A percentile compares a stretch with the other conserved stretches of the same genome.
Conservation (phyloP, 2,888 invertebrate genomes). For the Nycteola revayana region DNA sequence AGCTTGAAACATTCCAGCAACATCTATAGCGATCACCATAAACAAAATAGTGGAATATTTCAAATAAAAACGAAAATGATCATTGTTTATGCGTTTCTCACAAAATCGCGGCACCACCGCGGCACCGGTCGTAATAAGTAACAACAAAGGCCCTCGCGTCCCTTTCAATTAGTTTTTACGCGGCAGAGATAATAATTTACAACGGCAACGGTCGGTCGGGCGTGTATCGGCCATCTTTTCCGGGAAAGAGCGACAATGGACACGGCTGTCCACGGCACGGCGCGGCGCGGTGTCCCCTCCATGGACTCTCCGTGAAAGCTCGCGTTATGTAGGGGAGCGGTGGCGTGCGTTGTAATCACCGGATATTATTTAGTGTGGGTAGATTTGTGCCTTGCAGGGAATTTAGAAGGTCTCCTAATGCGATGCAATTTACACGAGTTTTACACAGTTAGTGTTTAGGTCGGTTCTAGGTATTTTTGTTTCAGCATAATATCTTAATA, state of each 20-base stretch:
- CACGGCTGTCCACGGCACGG: conserved; percentile 34
- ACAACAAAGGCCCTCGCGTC: conserved; percentile 58
- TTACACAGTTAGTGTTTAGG: no score
- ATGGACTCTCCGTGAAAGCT: conserved; percentile 34
- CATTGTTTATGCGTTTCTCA: conserved; percentile 36
- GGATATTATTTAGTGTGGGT: no score
- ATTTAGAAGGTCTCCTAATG: no score
- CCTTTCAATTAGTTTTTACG: conserved; percentile 75
- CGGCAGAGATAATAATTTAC: conserved; percentile 66
- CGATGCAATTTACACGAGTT: no score
- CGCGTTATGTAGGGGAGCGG: conserved; percentile 14
- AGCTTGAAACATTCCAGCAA: no score
- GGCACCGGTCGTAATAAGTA: conserved; percentile 36
- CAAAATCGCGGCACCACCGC: conserved; percentile 29
- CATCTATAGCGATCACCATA: no score
- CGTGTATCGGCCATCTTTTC: conserved; percentile 59
- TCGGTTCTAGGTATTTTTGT: no score
- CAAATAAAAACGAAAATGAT: conserved; percentile 32
- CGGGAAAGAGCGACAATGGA: conserved; percentile 70
- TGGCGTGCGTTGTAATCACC: no score
- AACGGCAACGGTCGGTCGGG: conserved; percentile 42
- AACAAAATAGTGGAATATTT: no score
- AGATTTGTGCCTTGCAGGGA: neutral
- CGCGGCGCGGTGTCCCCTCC: conserved; percentile 36
- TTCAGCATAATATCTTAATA: no score